Base-by-base conservation (phyloP, 2,797 vertebrate genomes). In the Amblyopsis hoosieri region DNA sequence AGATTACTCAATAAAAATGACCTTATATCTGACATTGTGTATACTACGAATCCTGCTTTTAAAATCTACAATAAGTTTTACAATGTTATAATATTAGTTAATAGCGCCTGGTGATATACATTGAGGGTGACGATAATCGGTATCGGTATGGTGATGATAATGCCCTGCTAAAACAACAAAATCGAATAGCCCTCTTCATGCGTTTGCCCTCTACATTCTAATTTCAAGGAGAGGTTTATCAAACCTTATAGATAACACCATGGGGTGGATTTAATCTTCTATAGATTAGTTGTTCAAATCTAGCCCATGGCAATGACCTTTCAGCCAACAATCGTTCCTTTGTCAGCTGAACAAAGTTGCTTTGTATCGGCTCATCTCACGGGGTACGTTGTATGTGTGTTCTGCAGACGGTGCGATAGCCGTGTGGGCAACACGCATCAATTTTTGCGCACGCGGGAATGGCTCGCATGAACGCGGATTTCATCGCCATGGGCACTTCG, bases 341-440 rank as follows among this genome's bases (percentile, higher is more conserved):
- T 90, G 89, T 91, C 67, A 71, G 67, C 42, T 12, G 67, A 80
- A 86, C 83, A 89, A 74, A 83, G 83, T 78, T 84, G 70, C 71
- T 73, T 63, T 88, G 80, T 89, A 76, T 88, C 85, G 49, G 71
- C 71, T 85, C 87, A 87, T 92, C 90, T 87, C 89, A 87, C 63
- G 71, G 71, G 58, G 56, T 12, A 48, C 23, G 23, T 17, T 54
- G n/a, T 13, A 62, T 51, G 78, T 61, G 69, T 59, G 75, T 59
- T 80, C 72, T 85, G 82, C 54, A 3, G 52, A 68, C 54, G 52
- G 78, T 78, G 83, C 84, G 85, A 84, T 84, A 79, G 64, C 79
- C 76, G 71, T 84, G 84, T 82, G 82, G 80, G 80, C 75, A 82
- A 80, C 71, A 17, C 53, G 78, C 74, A 45, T 85, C 74, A 69